These are phyloP conservation scores for Endomychus coccineus DNA, from an alignment of 2,888 invertebrate species.

Conservation along the genomic window DNA sequence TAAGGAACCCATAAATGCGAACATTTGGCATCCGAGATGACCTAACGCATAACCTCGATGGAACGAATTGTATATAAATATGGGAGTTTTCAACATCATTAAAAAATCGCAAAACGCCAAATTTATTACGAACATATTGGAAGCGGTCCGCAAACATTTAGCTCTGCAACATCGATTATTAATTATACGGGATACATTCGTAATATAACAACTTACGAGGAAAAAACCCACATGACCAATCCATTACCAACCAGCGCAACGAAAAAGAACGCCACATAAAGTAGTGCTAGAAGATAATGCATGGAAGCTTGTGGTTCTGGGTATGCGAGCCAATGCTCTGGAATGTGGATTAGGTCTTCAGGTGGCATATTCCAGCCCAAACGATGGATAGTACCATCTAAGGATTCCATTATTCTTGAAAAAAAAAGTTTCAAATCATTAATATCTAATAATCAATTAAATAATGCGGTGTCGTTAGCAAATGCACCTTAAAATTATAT, in stretches of 20 bases:
- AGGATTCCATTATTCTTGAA: too few relatives aligned
- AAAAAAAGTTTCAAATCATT: too few relatives aligned
- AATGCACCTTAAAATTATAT: too few relatives aligned
- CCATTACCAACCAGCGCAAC: conserved; percentile 74
- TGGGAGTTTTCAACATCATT: conserved; percentile 81
- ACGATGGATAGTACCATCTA: conserved; percentile 6
- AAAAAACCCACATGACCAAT: conserved; percentile 77
- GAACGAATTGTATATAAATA: conserved; percentile 80
- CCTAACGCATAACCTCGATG: conserved; percentile 70
- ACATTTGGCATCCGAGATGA: conserved; percentile 67
- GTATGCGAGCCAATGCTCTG: conserved; percentile 74
- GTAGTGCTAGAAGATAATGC: conserved; percentile 69
- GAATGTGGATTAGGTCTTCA: conserved; percentile 67
- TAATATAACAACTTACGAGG: conserved; percentile 49
- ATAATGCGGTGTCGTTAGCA: too few relatives aligned
- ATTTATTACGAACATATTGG: conserved; percentile 78
- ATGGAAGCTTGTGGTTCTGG: conserved; percentile 75
- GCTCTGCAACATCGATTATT: conserved; percentile 58
- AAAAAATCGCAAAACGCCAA: conserved; percentile 76
- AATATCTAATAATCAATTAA: too few relatives aligned
- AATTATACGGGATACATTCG: too few relatives aligned
- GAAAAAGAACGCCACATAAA: conserved; percentile 69
- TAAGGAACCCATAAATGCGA: conserved; percentile 66
- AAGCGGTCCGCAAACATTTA: conserved; percentile 67
- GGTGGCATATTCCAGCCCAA: conserved; percentile 71